Conservation (phyloP, 1,140 invertebrate species). For the Matsumurasca onukii region DNA sequence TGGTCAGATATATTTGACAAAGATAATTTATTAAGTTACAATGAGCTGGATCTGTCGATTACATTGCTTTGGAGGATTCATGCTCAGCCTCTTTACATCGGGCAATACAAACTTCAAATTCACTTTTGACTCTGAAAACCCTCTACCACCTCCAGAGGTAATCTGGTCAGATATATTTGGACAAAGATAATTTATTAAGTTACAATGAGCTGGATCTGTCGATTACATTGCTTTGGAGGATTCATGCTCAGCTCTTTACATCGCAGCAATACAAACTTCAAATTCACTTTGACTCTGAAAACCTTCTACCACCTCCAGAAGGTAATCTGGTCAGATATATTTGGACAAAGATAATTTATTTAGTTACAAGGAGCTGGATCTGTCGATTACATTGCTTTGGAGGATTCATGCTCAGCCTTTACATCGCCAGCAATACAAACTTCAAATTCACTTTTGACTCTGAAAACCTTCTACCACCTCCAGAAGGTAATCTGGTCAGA, state of each 20-base stretch:
- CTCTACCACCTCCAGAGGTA: conserved; percentile 40
- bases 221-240: no score
- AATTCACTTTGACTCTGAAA: conserved; percentile 60
- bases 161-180: no score
- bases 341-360: no score
- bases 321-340: no score
- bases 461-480: conserved; percentile 49
- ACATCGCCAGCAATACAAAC: conserved; percentile 61
- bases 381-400: conserved; percentile 65
- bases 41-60: conserved; percentile 61
- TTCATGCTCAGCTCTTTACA: conserved; percentile 56
- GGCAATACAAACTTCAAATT: conserved; percentile 61
- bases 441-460: conserved; percentile 62
- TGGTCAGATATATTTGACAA: not conserved
- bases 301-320: conserved; percentile 44
- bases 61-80: conserved; percentile 63
- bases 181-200: no score
- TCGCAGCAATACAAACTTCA: conserved; percentile 62
- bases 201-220: no score
- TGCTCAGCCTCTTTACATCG: conserved; percentile 60
- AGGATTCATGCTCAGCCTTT: conserved; percentile 58
- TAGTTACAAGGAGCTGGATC: conserved; percentile 58
- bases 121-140: conserved; percentile 58
- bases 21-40: no score
- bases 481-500: no score